Evolutionary conservation across 2,888 invertebrate species (phyloP).

Genomic region (Aporophyla lueneburgensis): DNA sequence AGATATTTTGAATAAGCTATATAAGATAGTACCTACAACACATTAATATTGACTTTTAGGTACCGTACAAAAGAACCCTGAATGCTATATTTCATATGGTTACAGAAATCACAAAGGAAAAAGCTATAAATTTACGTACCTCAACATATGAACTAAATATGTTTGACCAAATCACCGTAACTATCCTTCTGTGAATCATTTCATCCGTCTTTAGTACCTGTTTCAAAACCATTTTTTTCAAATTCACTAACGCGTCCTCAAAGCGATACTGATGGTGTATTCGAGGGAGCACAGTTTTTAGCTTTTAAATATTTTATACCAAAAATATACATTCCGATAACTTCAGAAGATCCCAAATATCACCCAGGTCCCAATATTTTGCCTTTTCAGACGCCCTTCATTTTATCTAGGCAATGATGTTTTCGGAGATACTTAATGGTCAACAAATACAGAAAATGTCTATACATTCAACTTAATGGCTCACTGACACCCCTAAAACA

Average conservation of each 20-base stretch:
- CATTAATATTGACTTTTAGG: conserved; percentile 9
- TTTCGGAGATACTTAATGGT: too few relatives aligned
- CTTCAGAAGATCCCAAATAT: too few relatives aligned
- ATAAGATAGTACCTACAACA: neutral
- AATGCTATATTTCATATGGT: neutral
- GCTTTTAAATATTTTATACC: too few relatives aligned
- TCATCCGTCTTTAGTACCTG: neutral
- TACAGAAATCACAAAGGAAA: neutral
- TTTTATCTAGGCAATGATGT: too few relatives aligned
- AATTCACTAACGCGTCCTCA: neutral
- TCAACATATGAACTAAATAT: too few relatives aligned
- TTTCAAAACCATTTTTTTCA: neutral
- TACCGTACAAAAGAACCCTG: neutral
- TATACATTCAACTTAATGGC: neutral
- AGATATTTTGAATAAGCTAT: conserved; percentile 39
- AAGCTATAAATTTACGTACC: neutral
- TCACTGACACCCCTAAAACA: neutral
- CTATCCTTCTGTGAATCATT: too few relatives aligned
- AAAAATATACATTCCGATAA: too few relatives aligned
- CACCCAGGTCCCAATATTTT: too few relatives aligned
- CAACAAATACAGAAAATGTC: too few relatives aligned
- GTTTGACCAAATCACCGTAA: too few relatives aligned
- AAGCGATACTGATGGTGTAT: neutral
- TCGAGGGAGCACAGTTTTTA: neutral
- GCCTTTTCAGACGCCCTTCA: too few relatives aligned